phyloP scores from a whole-genome alignment of 2,797 vertebrate species.

The Gobio occitaniae region DNA sequence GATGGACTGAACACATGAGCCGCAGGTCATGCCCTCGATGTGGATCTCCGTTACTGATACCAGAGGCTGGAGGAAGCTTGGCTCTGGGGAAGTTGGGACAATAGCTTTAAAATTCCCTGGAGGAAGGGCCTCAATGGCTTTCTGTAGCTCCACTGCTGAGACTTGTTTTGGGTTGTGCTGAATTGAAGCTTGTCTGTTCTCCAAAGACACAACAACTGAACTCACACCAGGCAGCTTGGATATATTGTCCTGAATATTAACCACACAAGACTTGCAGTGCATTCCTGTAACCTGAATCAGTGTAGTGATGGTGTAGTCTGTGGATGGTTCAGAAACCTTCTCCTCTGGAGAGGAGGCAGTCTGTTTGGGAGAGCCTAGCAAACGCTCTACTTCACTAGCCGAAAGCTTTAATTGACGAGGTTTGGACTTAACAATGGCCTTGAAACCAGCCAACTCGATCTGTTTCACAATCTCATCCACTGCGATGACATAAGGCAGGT shows the following conservation, averaged over 20 bases:
- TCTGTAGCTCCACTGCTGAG: constrained; percentile 76
- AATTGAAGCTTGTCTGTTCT: constrained; percentile 83
- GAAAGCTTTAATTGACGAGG: constrained; percentile 84
- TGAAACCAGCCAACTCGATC: constrained; percentile 87
- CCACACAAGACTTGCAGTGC: constrained; percentile 91
- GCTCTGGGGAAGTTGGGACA: constrained; percentile 57
- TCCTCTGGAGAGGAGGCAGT: constrained; percentile 66
- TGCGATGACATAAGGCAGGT: constrained; percentile 87
- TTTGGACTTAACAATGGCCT: constrained; percentile 86
- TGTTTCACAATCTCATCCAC: constrained; percentile 89
- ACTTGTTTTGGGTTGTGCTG: constrained; percentile 80
- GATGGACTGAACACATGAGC: constrained; percentile 92
- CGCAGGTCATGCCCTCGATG: constrained; percentile 96
- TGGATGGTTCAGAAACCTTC: constrained; percentile 64
- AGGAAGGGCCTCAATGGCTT: constrained; percentile 84
- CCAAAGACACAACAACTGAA: constrained; percentile 83
- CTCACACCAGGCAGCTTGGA: constrained; percentile 80
- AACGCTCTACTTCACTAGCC: constrained; percentile 78
- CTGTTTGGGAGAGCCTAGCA: constrained; percentile 75
- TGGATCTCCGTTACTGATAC: constrained; percentile 79
- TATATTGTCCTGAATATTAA: constrained; percentile 88
- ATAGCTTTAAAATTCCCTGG: constrained; percentile 84
- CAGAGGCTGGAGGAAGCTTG: constrained; percentile 79
- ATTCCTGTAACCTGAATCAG: constrained; percentile 88
- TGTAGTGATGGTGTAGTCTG: constrained; percentile 68